Percentiles rank a stretch among this genome's conserved stretches.
phyloP scores from a whole-genome alignment of 2,113 vertebrate species.

The Macaca nemestrina region DNA sequence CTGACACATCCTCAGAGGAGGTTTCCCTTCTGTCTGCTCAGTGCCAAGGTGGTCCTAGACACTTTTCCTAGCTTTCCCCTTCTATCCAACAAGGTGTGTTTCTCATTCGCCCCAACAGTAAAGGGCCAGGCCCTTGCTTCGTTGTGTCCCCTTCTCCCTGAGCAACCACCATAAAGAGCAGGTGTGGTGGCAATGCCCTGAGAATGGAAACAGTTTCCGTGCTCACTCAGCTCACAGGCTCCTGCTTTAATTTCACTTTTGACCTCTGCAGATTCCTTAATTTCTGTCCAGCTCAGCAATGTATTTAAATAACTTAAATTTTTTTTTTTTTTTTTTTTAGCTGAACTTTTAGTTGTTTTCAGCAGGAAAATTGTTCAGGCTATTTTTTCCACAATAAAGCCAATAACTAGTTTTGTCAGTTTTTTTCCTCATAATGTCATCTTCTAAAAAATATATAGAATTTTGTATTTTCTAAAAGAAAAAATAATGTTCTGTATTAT shows the following conservation, averaged over 20 bases:
- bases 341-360: neutral
- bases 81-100: neutral
- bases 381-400: neutral
- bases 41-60: neutral
- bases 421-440: neutral
- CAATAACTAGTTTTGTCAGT: neutral
- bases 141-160: neutral
- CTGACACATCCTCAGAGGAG: neutral
- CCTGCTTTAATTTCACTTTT: neutral
- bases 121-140: neutral
- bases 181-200: neutral
- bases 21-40: neutral
- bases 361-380: neutral
- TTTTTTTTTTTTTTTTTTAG: neutral
- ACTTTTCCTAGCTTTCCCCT: neutral
- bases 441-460: neutral
- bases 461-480: slow-evolving; percentile 24
- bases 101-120: neutral
- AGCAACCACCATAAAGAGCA: neutral
- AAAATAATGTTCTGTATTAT: neutral
- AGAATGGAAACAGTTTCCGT: neutral
- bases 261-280: neutral
- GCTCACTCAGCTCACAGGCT: neutral
- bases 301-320: neutral
- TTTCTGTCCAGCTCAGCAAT: neutral